phyloP scores from a whole-genome alignment of 2,888 invertebrate species.

The Sthenelais limicola region DNA sequence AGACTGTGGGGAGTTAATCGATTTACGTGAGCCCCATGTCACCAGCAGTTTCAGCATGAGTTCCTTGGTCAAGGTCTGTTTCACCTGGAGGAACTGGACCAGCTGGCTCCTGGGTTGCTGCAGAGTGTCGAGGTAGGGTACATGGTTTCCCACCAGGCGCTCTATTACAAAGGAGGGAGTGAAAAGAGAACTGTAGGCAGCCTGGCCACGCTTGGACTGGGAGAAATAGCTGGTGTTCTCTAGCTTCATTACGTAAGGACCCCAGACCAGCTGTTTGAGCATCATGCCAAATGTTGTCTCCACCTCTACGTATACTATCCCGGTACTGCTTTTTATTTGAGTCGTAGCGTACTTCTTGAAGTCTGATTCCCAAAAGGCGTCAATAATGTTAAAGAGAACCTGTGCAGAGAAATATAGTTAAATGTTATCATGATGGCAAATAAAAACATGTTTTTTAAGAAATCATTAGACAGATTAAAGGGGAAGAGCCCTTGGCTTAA shows the following conservation, averaged over 20 bases:
- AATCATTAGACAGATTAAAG: too few species aligned
- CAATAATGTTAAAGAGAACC: constrained; percentile 48
- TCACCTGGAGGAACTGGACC: constrained; percentile 57
- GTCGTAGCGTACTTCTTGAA: constrained; percentile 52
- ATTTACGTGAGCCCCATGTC: constrained; percentile 56
- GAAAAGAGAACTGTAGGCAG: constrained; percentile 43
- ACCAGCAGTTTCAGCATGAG: constrained; percentile 58
- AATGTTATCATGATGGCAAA: too few species aligned
- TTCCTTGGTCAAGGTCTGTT: constrained; percentile 52
- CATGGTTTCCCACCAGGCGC: constrained; percentile 59
- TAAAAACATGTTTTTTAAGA: too few species aligned
- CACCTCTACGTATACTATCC: constrained; percentile 50
- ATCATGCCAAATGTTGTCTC: constrained; percentile 62
- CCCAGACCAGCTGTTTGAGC: constrained; percentile 58
- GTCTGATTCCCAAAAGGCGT: constrained; percentile 56
- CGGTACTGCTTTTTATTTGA: constrained; percentile 51
- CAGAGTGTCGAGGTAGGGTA: constrained; percentile 57
- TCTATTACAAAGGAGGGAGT: constrained; percentile 44
- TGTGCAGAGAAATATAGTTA: constrained; percentile 54
- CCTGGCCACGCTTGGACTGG: background rate
- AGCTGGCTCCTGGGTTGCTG: constrained; percentile 54
- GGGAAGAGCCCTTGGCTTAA: too few species aligned
- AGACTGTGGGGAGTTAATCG: constrained; percentile 10
- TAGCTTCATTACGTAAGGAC: constrained; percentile 55
- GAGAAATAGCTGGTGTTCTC: background rate